These are phyloP conservation scores for Perca schrenkii DNA, from an alignment of 2,113 vertebrate genomes.

Conservation along the genomic window DNA sequence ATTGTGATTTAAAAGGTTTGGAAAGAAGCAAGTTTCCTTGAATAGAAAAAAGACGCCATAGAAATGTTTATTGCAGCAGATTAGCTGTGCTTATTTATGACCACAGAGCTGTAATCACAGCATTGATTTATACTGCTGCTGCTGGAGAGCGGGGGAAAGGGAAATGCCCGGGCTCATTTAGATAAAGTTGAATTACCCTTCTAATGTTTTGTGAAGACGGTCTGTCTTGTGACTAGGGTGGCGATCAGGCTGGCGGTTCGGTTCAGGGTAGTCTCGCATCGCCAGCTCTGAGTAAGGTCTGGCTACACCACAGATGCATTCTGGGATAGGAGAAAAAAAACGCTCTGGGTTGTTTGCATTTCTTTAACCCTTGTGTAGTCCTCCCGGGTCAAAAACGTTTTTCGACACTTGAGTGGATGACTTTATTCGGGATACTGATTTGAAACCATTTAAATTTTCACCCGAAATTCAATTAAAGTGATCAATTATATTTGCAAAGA, in stretches of 20 bases:
- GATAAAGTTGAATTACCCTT: neutral
- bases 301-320: too few relatives aligned
- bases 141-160: slow-evolving; percentile 1
- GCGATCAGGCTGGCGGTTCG: neutral
- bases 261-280: too few relatives aligned
- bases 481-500: too few relatives aligned
- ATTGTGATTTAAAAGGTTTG: slow-evolving; percentile 2
- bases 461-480: too few relatives aligned
- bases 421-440: too few relatives aligned
- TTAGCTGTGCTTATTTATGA: slow-evolving; percentile 32
- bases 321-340: too few relatives aligned
- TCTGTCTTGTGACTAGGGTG: neutral
- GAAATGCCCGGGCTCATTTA: neutral
- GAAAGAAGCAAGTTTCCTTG: neutral
- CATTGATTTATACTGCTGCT: slow-evolving; percentile 23
- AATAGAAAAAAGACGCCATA: neutral
- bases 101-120: slow-evolving; percentile 14
- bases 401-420: too few relatives aligned
- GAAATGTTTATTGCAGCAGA: slow-evolving; percentile 20
- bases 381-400: too few relatives aligned
- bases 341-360: too few relatives aligned
- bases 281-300: too few relatives aligned
- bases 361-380: too few relatives aligned
- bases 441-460: too few relatives aligned
- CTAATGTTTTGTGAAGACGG: neutral